Conservation (phyloP, 2,797 vertebrate genomes). For the Pygocentrus nattereri region DNA sequence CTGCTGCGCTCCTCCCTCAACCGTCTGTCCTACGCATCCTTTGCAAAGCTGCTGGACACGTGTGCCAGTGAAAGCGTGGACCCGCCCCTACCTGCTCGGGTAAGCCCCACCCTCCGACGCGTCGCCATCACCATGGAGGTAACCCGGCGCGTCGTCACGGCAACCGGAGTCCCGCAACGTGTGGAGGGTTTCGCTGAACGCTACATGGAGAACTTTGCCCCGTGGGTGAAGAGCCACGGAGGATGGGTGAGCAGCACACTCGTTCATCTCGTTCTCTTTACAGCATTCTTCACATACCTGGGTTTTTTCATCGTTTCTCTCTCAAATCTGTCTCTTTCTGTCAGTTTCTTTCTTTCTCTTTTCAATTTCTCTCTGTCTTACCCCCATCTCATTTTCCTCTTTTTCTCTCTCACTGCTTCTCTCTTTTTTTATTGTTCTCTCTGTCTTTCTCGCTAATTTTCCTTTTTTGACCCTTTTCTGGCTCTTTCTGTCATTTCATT, state of each 20-base stretch:
- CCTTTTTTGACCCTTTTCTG: neutral
- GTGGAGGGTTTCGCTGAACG: constrained; percentile 81
- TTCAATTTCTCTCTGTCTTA: no score
- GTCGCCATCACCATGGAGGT: constrained; percentile 89
- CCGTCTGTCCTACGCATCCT: constrained; percentile 83
- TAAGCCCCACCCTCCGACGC: constrained; percentile 79
- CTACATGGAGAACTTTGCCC: constrained; percentile 88
- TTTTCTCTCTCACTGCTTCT: neutral
- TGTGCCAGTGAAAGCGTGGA: constrained; percentile 67
- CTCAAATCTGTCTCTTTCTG: neutral
- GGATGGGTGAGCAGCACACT: constrained; percentile 83
- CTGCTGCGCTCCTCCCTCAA: constrained; percentile 75
- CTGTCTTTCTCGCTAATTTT: neutral
- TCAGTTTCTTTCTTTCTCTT: no score
- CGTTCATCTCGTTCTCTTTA: neutral
- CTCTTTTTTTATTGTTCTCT: neutral
- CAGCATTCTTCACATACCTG: neutral
- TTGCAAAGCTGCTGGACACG: constrained; percentile 80
- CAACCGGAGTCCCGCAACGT: constrained; percentile 82
- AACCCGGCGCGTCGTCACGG: constrained; percentile 83
- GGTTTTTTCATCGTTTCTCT: neutral
- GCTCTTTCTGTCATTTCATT: neutral
- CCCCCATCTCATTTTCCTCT: no score
- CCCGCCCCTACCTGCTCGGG: constrained; percentile 30
- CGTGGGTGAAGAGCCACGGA: constrained; percentile 87